These are phyloP conservation scores for Chiroxiphia lanceolata DNA, from an alignment of 2,797 vertebrate species.

Conservation along the genomic window DNA sequence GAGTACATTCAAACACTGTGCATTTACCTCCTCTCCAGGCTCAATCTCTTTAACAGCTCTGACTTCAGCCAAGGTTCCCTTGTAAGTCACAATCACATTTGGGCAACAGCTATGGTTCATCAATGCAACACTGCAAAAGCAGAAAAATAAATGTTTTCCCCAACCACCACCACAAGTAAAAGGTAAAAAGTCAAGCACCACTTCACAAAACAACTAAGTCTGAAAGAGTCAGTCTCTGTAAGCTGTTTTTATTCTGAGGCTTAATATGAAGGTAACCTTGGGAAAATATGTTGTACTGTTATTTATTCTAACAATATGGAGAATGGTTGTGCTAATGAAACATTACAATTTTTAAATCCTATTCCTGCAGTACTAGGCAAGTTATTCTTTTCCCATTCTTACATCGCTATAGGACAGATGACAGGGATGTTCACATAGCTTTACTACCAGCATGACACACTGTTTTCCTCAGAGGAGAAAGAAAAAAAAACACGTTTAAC, in stretches of 20 bases:
- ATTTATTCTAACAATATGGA: constrained; percentile 13
- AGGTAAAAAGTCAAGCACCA: not conserved
- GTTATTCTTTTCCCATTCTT: not conserved
- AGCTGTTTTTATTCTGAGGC: not conserved
- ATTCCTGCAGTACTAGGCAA: not conserved
- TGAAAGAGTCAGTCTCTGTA: not conserved
- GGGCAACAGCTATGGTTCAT: constrained; percentile 97
- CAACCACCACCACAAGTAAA: not conserved
- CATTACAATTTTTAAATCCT: not conserved
- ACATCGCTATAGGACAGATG: not conserved
- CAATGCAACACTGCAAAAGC: constrained; percentile 84
- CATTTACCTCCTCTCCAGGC: constrained; percentile 91
- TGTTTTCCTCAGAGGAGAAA: not conserved
- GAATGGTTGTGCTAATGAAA: not conserved
- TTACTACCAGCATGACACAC: not conserved
- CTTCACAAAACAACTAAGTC: not conserved
- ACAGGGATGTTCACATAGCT: not conserved
- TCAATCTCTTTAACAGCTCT: constrained; percentile 88
- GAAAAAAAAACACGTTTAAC: not conserved
- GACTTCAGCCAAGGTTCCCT: constrained; percentile 87
- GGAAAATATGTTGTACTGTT: not conserved
- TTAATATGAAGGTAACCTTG: constrained; percentile 15
- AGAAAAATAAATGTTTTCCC: not conserved
- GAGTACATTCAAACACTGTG: not conserved
- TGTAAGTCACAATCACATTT: constrained; percentile 94